Percentiles rank a stretch among this genome's conserved stretches.
phyloP scores from a whole-genome alignment of 2,797 vertebrate species.

The Xiphophorus birchmanni region DNA sequence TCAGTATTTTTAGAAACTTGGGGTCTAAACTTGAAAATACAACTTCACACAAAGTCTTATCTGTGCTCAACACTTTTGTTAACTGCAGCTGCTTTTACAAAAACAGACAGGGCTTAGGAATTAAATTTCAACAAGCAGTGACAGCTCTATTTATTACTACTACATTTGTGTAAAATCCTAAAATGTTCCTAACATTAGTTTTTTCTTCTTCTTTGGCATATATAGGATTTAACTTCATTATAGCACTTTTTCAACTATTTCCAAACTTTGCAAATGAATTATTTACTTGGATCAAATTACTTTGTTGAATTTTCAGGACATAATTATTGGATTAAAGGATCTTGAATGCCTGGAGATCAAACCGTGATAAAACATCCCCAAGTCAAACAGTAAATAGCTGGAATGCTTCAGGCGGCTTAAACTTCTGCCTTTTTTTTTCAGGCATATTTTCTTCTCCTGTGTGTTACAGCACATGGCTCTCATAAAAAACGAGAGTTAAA shows the following conservation, averaged over 20 bases:
- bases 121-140: not conserved
- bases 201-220: not conserved
- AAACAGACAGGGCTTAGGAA: not conserved
- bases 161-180: not conserved
- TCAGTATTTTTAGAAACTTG: not conserved
- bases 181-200: not conserved
- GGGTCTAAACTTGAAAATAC: not conserved
- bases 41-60: not conserved
- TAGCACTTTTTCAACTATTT: slow-evolving; percentile 35
- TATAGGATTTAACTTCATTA: slow-evolving; percentile 15
- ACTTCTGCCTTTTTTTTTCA: slow-evolving; percentile 9
- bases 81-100: not conserved
- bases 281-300: slow-evolving; percentile 34
- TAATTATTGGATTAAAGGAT: slow-evolving; percentile 46
- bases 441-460: slow-evolving; percentile 12
- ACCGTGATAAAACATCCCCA: slow-evolving; percentile 31
- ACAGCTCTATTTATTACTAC: not conserved
- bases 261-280: slow-evolving; percentile 43
- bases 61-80: not conserved
- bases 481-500: slow-evolving; percentile 32
- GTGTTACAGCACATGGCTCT: slow-evolving; percentile 20
- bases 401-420: slow-evolving; percentile 17
- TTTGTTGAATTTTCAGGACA: slow-evolving; percentile 35
- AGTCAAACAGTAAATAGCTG: slow-evolving; percentile 30
- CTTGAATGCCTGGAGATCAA: slow-evolving; percentile 33